Base-by-base conservation (phyloP, 1,140 invertebrate genomes). In the Ostrea denselamellosa region DNA sequence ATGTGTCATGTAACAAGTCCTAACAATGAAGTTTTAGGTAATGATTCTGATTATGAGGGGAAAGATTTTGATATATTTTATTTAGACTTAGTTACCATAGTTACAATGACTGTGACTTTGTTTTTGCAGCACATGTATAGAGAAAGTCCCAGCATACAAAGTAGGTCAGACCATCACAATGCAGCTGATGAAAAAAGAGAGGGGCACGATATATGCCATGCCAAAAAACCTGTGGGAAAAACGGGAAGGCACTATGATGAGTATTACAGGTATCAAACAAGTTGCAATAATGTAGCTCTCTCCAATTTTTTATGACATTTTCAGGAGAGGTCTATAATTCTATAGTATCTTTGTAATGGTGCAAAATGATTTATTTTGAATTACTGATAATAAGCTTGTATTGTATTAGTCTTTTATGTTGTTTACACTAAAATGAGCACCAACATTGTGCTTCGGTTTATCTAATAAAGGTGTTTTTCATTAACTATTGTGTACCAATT, bases 151-250 rank as follows among this genome's bases (percentile, higher is more conserved):
- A n/a, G 95, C 95, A 0, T 96, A 96, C 86, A 96, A 96, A 88
- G 95, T 97, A 88, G 97, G 96, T 77, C 96, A 97, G 88, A 95
- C 95, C 34, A 96, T 99, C 28, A 97, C 96, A 53, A 96, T 99
- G 95, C 96, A 97, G 90, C 95, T 99, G 89, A 99, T 99, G 97
- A 97, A 97, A 91, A 96, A 98, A 34, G 96, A 97, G 90, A 97
- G 97, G 90, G 97, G 97, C 22, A 97, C 97, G 5, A 96, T 97
- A 9, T 95, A 97, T 82, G 96, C 97, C 44, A 96, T 97, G 87
- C 96, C 97, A 53, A 96, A 96, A 56, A 90, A 92, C 62, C 92
- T 95, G 28, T 94, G 95, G 95, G 90, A 90, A 52, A 90, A 91
- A 65, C 88, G 87, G n/a, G 83, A 90, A 17, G 90, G 87, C 10